Conservation (phyloP, 2,797 vertebrate species). For the Capromys pilorides region DNA sequence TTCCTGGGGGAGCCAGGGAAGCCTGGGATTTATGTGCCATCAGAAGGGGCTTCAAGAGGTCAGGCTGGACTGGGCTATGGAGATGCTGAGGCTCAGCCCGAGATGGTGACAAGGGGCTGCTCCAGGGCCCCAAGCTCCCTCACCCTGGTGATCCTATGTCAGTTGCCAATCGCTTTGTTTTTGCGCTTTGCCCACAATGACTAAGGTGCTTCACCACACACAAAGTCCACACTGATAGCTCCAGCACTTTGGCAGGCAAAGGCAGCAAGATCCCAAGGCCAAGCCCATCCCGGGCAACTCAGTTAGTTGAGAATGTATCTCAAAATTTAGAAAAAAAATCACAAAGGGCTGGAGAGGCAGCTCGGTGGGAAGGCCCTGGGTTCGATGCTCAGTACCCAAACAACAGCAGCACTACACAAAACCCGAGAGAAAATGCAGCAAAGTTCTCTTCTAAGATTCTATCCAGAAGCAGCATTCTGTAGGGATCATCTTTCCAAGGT, state of each 20-base stretch:
- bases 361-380: neutral
- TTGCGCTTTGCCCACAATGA: constrained; percentile 53
- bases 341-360: neutral
- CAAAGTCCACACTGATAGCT: too few relatives aligned
- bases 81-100: constrained; percentile 44
- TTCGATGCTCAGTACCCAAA: neutral
- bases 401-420: neutral
- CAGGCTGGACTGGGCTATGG: constrained; percentile 43
- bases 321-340: neutral
- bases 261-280: neutral
- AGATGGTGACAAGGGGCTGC: constrained; percentile 61
- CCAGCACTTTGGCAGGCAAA: neutral
- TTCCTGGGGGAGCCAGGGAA: neutral
- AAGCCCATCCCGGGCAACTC: neutral
- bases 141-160: constrained; percentile 32
- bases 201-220: constrained; percentile 66
- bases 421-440: constrained; percentile 75
- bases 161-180: constrained; percentile 72
- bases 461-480: constrained; percentile 45
- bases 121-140: constrained; percentile 40
- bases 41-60: neutral
- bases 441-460: constrained; percentile 49
- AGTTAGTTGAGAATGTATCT: neutral
- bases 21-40: neutral
- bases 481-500: constrained; percentile 3